Evolutionary conservation across 1,140 invertebrate genomes (phyloP), one percentile per base, ranked within the genome.

Genomic region (Phenacoccus solenopsis): DNA sequence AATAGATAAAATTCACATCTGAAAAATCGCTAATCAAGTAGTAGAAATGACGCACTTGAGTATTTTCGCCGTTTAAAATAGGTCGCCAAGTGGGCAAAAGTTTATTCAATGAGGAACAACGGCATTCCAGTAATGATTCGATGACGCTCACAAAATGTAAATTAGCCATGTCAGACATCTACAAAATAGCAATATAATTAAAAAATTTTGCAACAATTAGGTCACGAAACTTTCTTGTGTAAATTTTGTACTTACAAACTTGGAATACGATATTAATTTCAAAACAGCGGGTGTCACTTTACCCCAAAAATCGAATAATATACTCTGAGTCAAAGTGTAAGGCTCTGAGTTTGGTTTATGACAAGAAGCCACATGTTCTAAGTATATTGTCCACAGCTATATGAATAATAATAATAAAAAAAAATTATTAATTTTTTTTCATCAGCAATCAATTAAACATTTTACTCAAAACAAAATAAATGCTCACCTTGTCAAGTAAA

Each of bases 291-390:
- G 96, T 21, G 96, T 98, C 0, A 99, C 90, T 81, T 98, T 94
- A 4, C 90, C 90, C 97, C 97, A 99, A 83, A 99, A 99, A 80
- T 99, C 96, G 74, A 97, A 87, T n/a, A 98, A 83, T 73, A 94
- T 90, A 70, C 87, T 88, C 79, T 89, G 84, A 0, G 89, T 88
- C 10, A 87, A 80, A 75, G 86, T 82, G 76, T 89, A 86, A 68
- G 84, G 81, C 76, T 94, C 89, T 67, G 81, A 83, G 75, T 84
- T 86, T 72, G 84, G 85, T 75, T 80, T 77, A 76, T 84, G 85
- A 73, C 79, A 84, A 72, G 82, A 86, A 69, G 93, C 88, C 72
- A 90, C 82, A 80, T 94, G 90, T 79, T 98, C 97, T 78, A 98
- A 87, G 78, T 99, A 99, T 74, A 99, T 88, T 0, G 96, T 99